These are phyloP conservation scores for Theocolax elegans DNA, from an alignment of 1,140 invertebrate species.

Conservation along the genomic window DNA sequence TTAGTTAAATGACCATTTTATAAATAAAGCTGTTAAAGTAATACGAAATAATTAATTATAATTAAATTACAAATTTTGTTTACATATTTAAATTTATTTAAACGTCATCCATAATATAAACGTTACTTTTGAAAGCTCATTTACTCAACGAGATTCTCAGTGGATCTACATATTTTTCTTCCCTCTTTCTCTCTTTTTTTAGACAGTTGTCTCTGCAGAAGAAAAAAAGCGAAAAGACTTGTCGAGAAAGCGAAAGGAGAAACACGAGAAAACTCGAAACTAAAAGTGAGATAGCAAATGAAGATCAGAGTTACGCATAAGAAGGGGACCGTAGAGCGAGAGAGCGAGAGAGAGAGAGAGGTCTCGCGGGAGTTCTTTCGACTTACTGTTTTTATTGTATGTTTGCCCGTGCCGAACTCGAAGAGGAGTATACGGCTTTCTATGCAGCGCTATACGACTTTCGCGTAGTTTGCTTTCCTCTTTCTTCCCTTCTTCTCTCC, in stretches of 20 bases:
- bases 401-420: constrained; percentile 42
- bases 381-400: constrained; percentile 59
- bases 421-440: neutral
- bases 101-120: too few species aligned
- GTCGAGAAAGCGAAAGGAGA: neutral
- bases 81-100: too few species aligned
- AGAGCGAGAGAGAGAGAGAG: constrained; percentile 20
- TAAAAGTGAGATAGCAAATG: constrained; percentile 24
- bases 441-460: neutral
- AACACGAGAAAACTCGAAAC: constrained; percentile 6
- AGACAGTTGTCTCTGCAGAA: neutral
- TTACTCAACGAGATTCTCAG: too few species aligned
- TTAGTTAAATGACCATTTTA: too few species aligned
- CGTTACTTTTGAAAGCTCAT: too few species aligned
- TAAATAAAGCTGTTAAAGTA: too few species aligned
- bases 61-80: too few species aligned
- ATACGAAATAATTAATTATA: too few species aligned
- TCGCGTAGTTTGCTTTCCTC: neutral
- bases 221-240: neutral
- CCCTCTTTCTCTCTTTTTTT: neutral
- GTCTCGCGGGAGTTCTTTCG: constrained; percentile 57
- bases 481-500: neutral
- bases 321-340: neutral
- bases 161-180: too few species aligned
- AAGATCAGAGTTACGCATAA: constrained; percentile 30